Conservation (phyloP, 2,888 invertebrate species). For the Scaeva pyrastri region DNA sequence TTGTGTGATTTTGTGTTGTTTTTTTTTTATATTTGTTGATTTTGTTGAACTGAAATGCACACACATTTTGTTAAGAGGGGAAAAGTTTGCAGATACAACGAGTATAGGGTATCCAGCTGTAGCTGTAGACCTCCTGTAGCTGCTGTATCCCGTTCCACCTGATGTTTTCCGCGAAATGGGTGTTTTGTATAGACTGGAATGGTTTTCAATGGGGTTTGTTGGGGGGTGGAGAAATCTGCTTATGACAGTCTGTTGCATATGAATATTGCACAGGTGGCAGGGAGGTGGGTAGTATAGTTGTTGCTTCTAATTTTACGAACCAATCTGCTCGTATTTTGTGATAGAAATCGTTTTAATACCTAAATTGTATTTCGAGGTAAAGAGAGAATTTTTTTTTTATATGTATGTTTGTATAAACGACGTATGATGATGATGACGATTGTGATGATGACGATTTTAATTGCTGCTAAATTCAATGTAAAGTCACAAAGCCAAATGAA, state of each 20-base stretch:
- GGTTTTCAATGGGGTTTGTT: background rate
- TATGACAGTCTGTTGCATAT: constrained; percentile 69
- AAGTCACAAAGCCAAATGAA: background rate
- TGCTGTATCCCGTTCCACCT: constrained; percentile 26
- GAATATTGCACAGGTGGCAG: constrained; percentile 57
- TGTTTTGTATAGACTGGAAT: background rate
- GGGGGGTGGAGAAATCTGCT: constrained; percentile 5
- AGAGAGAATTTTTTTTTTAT: no score
- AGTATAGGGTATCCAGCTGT: constrained; percentile 33
- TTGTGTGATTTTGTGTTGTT: constrained; percentile 33
- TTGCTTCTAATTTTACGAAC: constrained; percentile 45
- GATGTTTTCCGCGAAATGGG: background rate
- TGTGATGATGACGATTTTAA: background rate
- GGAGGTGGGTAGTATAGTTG: constrained; percentile 21
- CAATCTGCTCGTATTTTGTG: constrained; percentile 25
- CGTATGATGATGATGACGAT: background rate
- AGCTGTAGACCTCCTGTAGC: constrained; percentile 19
- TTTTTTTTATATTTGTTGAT: constrained; percentile 8
- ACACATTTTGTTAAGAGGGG: constrained; percentile 57
- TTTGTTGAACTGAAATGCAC: constrained; percentile 50
- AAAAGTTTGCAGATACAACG: constrained; percentile 61
- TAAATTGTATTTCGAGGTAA: background rate
- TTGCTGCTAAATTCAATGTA: constrained; percentile 2
- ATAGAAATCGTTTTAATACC: constrained; percentile 52
- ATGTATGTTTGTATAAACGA: background rate